Conservation (phyloP, 2,888 invertebrate species). For the Euphydryas editha region DNA sequence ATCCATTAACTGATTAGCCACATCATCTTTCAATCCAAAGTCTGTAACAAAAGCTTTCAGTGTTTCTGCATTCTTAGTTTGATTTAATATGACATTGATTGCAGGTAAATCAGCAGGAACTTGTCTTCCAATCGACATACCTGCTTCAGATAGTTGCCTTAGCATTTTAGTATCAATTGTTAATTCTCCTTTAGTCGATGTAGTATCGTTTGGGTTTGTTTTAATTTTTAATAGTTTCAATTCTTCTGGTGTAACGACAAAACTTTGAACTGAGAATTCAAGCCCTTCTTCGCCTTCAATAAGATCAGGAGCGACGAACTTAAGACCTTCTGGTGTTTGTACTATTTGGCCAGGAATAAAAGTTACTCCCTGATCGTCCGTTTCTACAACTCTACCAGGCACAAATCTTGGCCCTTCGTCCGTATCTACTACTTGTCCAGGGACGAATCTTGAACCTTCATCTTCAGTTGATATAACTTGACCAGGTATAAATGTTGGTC, state of each 20-base stretch:
- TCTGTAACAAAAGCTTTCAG: constrained; percentile 78
- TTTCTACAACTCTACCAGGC: constrained; percentile 88
- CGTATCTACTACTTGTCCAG: constrained; percentile 89
- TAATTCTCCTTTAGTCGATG: constrained; percentile 83
- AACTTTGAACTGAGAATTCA: constrained; percentile 89
- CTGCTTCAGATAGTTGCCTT: constrained; percentile 86
- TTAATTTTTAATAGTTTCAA: constrained; percentile 77
- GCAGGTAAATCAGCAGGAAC: constrained; percentile 84
- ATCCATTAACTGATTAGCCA: constrained; percentile 80
- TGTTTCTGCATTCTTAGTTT: constrained; percentile 77
- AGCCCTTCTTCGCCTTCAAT: constrained; percentile 86
- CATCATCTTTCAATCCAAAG: constrained; percentile 78
- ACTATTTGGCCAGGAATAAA: constrained; percentile 92
- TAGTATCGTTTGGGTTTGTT: constrained; percentile 78
- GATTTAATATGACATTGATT: constrained; percentile 82
- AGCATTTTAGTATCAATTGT: constrained; percentile 87
- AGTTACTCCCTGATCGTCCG: constrained; percentile 87
- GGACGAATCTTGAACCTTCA: constrained; percentile 84
- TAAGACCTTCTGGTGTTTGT: constrained; percentile 87
- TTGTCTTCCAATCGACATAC: constrained; percentile 87
- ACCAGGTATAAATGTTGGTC: constrained; percentile 90
- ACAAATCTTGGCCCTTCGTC: constrained; percentile 88
- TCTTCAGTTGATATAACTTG: constrained; percentile 87
- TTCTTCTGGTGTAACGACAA: constrained; percentile 81
- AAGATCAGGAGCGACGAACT: constrained; percentile 87